phyloP scores from a whole-genome alignment of 2,113 vertebrate genomes.

The Crotalus horridus region DNA sequence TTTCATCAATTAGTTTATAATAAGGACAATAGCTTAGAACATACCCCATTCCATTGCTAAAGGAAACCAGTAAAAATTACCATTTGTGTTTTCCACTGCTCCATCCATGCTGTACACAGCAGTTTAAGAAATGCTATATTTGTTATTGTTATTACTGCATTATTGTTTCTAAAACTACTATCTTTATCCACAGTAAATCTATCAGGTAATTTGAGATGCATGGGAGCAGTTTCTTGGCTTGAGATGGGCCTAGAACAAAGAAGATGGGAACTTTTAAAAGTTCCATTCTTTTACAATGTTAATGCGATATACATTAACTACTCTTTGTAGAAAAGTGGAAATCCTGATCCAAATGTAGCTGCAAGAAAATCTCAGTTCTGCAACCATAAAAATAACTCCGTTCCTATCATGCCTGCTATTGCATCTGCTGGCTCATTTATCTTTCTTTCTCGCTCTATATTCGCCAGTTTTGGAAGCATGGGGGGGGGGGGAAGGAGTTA shows the following conservation, averaged over 20 bases:
- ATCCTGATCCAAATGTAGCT: not conserved
- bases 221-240: not conserved
- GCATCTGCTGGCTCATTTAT: not conserved
- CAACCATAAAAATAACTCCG: not conserved
- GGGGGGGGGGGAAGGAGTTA: not conserved
- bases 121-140: not conserved
- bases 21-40: conserved; percentile 36
- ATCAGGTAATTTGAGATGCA: not conserved
- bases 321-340: not conserved
- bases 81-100: not conserved
- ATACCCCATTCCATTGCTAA: conserved; percentile 41
- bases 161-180: not conserved
- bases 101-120: not conserved
- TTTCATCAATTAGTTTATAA: conserved; percentile 16
- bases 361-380: not conserved
- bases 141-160: not conserved
- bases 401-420: not conserved
- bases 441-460: not conserved
- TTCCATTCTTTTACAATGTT: not conserved
- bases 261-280: not conserved
- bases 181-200: not conserved
- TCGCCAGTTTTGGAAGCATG: not conserved
- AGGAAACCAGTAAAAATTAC: conserved; percentile 49
- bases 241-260: not conserved
- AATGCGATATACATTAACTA: not conserved